Conservation (phyloP, 2,888 invertebrate species). For the Dicranocentrus wangi region DNA sequence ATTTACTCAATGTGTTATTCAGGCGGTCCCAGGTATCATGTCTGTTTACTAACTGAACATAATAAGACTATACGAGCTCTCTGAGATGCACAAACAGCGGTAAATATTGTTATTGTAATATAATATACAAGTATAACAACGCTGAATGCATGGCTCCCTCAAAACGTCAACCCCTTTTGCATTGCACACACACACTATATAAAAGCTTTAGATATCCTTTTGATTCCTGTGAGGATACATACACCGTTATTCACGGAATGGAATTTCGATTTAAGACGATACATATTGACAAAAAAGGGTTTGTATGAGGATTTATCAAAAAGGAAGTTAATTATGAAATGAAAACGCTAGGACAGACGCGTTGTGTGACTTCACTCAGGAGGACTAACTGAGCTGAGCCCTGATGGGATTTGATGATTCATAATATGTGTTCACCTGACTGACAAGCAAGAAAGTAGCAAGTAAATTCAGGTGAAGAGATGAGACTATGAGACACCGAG, state of each 20-base stretch:
- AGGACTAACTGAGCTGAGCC: too few relatives aligned
- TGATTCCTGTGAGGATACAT: not conserved
- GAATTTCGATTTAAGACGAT: not conserved
- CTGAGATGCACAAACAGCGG: too few relatives aligned
- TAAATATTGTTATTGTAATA: too few relatives aligned
- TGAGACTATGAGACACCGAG: slow-evolving; percentile 4
- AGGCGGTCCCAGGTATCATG: slow-evolving; percentile 6
- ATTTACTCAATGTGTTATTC: slow-evolving; percentile 20
- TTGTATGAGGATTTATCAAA: not conserved
- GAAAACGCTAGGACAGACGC: not conserved
- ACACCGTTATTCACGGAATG: slow-evolving; percentile 11
- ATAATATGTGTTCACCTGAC: too few relatives aligned
- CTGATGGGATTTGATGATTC: too few relatives aligned
- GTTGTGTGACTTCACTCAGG: not conserved
- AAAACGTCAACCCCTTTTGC: too few relatives aligned
- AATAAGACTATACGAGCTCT: too few relatives aligned
- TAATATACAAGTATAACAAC: too few relatives aligned
- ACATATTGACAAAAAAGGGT: not conserved
- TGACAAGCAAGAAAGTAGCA: too few relatives aligned
- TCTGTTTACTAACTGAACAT: slow-evolving; percentile 16
- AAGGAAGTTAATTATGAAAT: slow-evolving; percentile 18
- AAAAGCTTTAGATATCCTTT: too few relatives aligned
- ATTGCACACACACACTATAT: too few relatives aligned
- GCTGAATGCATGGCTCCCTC: too few relatives aligned
- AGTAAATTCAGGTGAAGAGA: slow-evolving; percentile 11